Base-by-base conservation (phyloP, 2,113 vertebrate species). In the Lutjanus erythropterus region DNA sequence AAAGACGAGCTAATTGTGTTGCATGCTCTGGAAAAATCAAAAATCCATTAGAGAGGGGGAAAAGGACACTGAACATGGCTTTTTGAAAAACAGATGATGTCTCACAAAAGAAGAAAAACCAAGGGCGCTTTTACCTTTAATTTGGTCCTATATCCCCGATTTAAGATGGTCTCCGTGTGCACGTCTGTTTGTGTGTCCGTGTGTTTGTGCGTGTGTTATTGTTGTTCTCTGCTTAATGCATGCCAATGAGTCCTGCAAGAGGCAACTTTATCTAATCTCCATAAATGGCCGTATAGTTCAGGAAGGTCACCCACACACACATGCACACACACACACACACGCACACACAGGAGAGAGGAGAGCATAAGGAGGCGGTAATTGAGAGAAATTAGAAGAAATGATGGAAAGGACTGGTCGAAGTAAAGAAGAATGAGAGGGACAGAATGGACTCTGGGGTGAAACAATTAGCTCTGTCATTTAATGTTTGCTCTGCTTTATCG, bases 261-360 rank as follows among this genome's bases (percentile, higher is more conserved):
- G 94, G 95, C 96, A 97, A 96, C 96, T 96, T 94, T 94, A 95
- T 95, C 96, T 97, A 97, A 98, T 97, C 97, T 97, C 95, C 96
- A 96, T 97, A 97, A 97, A 98, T 96, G 96, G 93, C 96, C 95
- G 92, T 94, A 95, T 92, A 95, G 90, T 91, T 95, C 94, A 89
- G 94, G 94, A 96, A 97, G 97, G 97, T 96, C 89, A 84, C 49
- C 9, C 68, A 59, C 85, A 67, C 83, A 71, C 69, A 77, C 75
- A 35, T 14, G 25, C 58, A 62, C 55, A 58, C 71, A 77, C 83
- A 56, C 85, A 66, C 72, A 59, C n/a, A n/a, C 58, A 62, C 55
- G 52, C 71, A 77, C 83, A 56, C 85, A 66, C 72, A 59, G 27
- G 70, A 76, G 75, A 82, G 76, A 31, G 44, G 76, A 31, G 44